These are phyloP conservation scores for Montipora capricornis DNA, from an alignment of 64 coral and sea anemone species.

Conservation along the genomic window DNA sequence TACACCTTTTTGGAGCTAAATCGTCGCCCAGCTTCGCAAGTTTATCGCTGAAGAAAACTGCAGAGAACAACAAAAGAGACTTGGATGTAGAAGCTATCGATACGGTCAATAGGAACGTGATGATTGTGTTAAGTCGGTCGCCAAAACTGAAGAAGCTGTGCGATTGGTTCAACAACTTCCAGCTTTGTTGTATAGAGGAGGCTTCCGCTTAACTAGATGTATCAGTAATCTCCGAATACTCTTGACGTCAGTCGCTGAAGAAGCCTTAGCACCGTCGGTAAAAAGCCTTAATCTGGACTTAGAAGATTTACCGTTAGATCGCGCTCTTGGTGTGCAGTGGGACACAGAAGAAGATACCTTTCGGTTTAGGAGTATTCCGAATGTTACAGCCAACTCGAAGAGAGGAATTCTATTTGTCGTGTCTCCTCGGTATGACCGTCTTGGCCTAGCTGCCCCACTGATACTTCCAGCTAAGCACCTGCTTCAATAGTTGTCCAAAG, in stretches of 20 bases:
- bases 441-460: background rate
- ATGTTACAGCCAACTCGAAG: background rate
- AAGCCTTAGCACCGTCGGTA: conserved; percentile 20
- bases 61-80: background rate
- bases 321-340: conserved; percentile 42
- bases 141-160: too few species aligned
- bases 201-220: too few species aligned
- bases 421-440: background rate
- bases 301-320: conserved; percentile 8
- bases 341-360: background rate
- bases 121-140: too few species aligned
- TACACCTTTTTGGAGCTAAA: background rate
- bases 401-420: background rate
- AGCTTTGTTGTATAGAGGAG: too few species aligned
- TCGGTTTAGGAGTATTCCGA: background rate
- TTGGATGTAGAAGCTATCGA: background rate
- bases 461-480: background rate
- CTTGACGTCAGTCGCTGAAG: background rate
- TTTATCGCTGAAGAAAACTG: conserved; percentile 36
- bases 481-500: background rate
- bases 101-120: too few species aligned
- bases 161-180: too few species aligned
- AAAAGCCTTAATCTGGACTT: background rate
- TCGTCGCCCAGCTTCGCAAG: conserved; percentile 17
- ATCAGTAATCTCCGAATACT: background rate